Conservation (phyloP, 2,888 invertebrate species). For the Drosophila pseudotalamancana region DNA sequence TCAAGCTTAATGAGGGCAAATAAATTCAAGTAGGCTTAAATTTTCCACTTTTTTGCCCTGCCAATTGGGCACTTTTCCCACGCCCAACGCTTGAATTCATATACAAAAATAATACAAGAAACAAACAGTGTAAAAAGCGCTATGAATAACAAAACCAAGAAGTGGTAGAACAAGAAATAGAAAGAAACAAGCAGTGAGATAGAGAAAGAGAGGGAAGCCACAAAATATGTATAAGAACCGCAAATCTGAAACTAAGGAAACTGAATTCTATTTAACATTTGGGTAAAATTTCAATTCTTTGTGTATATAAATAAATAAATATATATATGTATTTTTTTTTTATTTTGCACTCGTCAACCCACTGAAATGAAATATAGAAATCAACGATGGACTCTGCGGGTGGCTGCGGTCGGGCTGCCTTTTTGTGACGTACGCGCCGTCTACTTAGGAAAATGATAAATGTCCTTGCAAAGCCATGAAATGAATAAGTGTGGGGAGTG, state of each 20-base stretch:
- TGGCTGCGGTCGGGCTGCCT: slow-evolving; percentile 44
- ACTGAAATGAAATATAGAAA: slow-evolving; percentile 61
- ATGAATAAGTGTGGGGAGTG: slow-evolving; percentile 70
- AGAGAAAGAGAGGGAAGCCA: not conserved
- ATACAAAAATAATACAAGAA: slow-evolving; percentile 56
- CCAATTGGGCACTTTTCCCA: slow-evolving; percentile 47
- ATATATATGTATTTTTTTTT: slow-evolving; percentile 8
- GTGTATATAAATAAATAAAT: no score
- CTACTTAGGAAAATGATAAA: slow-evolving; percentile 77
- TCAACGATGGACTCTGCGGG: slow-evolving; percentile 40
- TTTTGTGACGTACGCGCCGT: slow-evolving; percentile 70
- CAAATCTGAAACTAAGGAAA: slow-evolving; percentile 64
- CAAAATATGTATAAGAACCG: slow-evolving; percentile 47
- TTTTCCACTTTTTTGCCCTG: slow-evolving; percentile 58
- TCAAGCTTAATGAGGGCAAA: slow-evolving; percentile 72
- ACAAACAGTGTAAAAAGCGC: slow-evolving; percentile 46
- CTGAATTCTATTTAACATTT: slow-evolving; percentile 77
- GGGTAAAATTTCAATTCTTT: slow-evolving; percentile 58
- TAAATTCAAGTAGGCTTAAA: slow-evolving; percentile 77
- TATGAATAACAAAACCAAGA: slow-evolving; percentile 54
- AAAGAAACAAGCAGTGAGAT: not conserved
- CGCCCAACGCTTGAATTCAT: slow-evolving; percentile 58
- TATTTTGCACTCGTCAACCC: not conserved
- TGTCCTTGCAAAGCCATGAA: slow-evolving; percentile 77
- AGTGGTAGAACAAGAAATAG: not conserved